Evolutionary conservation across 2,888 invertebrate genomes (phyloP).

Genomic region (Drosophila meridiana): DNA sequence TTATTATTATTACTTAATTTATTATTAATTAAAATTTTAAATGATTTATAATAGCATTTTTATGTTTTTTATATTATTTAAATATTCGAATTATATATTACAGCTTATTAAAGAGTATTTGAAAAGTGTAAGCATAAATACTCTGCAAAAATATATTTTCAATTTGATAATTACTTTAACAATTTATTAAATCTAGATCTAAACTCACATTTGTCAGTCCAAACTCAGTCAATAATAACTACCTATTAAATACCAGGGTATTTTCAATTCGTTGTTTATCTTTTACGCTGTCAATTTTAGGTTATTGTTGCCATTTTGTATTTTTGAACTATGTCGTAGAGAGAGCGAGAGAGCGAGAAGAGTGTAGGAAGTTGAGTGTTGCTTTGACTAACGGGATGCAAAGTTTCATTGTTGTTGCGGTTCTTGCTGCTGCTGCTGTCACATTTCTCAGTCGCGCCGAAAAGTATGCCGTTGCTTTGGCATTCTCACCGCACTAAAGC

Average conservation of each 20-base stretch:
- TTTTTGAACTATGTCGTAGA: conserved; percentile 46
- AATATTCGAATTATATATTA: no score
- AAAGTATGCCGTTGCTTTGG: conserved; percentile 63
- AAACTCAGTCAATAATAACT: not conserved
- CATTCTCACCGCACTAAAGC: conserved; percentile 27
- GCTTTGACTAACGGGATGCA: conserved; percentile 24
- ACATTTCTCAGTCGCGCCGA: conserved; percentile 58
- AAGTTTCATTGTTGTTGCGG: conserved; percentile 34
- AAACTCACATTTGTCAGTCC: not conserved
- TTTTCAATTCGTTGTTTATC: not conserved
- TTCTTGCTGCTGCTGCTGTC: conserved; percentile 16
- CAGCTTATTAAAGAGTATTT: not conserved
- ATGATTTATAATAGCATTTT: no score
- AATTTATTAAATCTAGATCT: not conserved
- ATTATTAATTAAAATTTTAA: no score
- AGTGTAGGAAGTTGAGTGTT: not conserved
- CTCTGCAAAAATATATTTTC: no score
- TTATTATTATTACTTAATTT: no score
- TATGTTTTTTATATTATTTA: no score
- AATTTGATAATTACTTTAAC: no score
- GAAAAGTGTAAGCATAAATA: not conserved
- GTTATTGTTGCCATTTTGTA: conserved; percentile 54
- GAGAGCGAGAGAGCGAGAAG: not conserved
- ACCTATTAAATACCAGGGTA: conserved; percentile 25
- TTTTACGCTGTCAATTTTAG: not conserved